Percentiles rank a stretch among this genome's conserved stretches.
phyloP scores from a whole-genome alignment of 1,140 invertebrate genomes.

The Meloidogyne floridensis region DNA sequence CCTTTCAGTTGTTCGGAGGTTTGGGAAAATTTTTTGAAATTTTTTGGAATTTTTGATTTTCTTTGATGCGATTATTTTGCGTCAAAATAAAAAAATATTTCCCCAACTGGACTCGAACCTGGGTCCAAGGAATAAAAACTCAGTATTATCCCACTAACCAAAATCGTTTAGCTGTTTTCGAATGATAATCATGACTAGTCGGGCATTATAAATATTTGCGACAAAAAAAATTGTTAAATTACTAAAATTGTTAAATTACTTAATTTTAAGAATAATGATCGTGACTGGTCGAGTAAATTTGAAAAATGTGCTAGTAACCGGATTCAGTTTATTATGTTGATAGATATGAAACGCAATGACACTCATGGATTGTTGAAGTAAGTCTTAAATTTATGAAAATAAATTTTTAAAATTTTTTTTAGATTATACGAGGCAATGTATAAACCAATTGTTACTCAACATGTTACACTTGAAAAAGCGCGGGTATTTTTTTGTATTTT shows the following conservation, averaged over 20 bases:
- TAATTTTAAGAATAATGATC: slow-evolving; percentile 18
- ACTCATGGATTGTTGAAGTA: slow-evolving; percentile 30
- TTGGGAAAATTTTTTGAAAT: not conserved
- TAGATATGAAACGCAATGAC: slow-evolving; percentile 17
- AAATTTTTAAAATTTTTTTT: not conserved
- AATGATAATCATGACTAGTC: slow-evolving; percentile 13
- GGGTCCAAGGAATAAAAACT: no score
- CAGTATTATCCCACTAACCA: not conserved
- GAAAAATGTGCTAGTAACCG: not conserved
- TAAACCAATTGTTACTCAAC: slow-evolving; percentile 28
- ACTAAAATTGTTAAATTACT: no score
- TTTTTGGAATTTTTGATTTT: not conserved
- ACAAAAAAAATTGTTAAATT: no score
- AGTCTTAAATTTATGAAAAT: not conserved
- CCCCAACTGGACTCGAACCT: not conserved
- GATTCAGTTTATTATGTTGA: slow-evolving; percentile 31
- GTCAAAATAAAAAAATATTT: not conserved
- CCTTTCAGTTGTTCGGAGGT: slow-evolving; percentile 21
- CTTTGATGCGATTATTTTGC: not conserved
- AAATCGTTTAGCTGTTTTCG: not conserved
- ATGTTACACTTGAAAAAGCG: slow-evolving; percentile 30
- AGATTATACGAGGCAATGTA: slow-evolving; percentile 17
- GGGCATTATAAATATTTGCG: no score
- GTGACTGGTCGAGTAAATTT: slow-evolving; percentile 14
- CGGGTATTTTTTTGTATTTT: not conserved